Base-by-base conservation (phyloP, 2,888 invertebrate species). In the Noctua janthina region DNA sequence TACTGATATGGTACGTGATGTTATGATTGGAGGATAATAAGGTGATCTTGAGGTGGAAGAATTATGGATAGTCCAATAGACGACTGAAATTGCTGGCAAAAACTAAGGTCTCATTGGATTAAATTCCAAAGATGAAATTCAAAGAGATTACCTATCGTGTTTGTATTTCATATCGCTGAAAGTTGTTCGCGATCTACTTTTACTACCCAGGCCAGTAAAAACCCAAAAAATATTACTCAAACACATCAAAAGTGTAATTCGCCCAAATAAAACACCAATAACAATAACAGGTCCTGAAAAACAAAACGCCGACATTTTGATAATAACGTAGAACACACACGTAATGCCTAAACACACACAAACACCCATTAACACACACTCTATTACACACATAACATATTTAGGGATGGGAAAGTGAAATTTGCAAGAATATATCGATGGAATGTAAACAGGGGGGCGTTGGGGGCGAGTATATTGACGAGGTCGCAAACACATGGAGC, bases 321-420 rank as follows among this genome's bases (percentile, higher is more conserved):
- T 92, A 93, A 92, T 91, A 92, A 91, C 90, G 82, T 85, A 85
- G 85, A 92, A 89, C 90, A 91, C 92, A 91, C 90, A 91, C 92
- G 81, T 92, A 93, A 93, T 93, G 91, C 92, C 91, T 87, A 90
- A 91, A 89, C 91, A 90, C 92, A 90, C 90, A 92, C 92, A 88
- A 88, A 90, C 92, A 91, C 93, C 93, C 93, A 92, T 95, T 95
- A 94, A 92, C 92, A 91, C 92, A 91, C 88, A 88, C 88, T 93
- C 92, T 94, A 95, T 94, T 95, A 94, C 95, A 93, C 91, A 92
- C 93, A 92, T 93, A 93, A 93, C 90, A 89, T 92, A 92, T 94
- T 94, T 93, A 93, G 95, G 92, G 94, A 93, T 93, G 94, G 88
- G 92, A 93, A 92, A 91, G 92, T 90, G 89, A 90, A 90, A 92